Base-by-base conservation (phyloP, 2,888 invertebrate species). In the Chalcis sispes region DNA sequence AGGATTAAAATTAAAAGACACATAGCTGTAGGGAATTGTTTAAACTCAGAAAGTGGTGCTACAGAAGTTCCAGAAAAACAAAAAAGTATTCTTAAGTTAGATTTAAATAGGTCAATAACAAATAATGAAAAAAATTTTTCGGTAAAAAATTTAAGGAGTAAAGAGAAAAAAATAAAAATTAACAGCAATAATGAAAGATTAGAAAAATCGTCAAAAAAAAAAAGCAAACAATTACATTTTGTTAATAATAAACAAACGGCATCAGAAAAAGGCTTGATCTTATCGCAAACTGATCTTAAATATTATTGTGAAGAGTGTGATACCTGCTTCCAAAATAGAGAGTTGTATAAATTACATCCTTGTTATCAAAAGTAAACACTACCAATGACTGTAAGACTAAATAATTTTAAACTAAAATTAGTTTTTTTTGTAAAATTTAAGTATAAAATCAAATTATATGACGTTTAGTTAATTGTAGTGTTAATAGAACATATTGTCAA, bases 1-100 rank as follows among this genome's bases (percentile, higher is more conserved):
- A 72, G 67, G 25, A 52, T 75, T 61, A 72, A 70, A 78, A 72
- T 78, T 69, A 75, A 75, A 75, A 72, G 66, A 52, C 72, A 75
- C 32, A 56, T 56, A 42, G 40, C 74, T 52, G 23, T 46, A 20
- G 36, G 29, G 5, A 69, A 64, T 67, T 10, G 42, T 36, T 18
- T 61, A 50, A 61, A 74, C 40, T 15, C 29, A 36, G 4, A 50
- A 29, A 46, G 54, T 18, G 23, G 7, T 56, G 0, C n/a, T 29
- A 32, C 40, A 46, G 27, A 70, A 27, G 18, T 18, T 32, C 2
- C 52, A n/a, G 15, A 13, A 32, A 25, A 29, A 18, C n/a, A 54
- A 56, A 46, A 20, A 18, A 46, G 18, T 56, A 10, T 54, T 54
- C 10, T 23, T 8, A 4, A 65, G 69, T n/a, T 32, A 18, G 10